Base-by-base conservation (phyloP, 2,797 vertebrate genomes). In the Dromococcyx pavoninus region DNA sequence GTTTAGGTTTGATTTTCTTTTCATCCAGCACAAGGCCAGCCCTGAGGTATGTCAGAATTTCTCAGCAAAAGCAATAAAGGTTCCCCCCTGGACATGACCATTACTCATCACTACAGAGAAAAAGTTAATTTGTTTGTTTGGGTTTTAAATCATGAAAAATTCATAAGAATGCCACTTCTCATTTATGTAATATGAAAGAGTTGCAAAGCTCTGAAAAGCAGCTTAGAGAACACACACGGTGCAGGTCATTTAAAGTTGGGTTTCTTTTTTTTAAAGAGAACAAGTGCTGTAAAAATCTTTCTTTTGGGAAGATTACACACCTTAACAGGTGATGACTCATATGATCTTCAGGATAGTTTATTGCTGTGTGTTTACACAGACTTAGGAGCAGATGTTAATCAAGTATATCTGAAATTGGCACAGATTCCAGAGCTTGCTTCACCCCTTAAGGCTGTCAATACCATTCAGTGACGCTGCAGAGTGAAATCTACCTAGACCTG, bases 341-440 rank as follows among this genome's bases (percentile, higher is more conserved):
- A 22, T 7, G 11, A 73, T 89, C 70, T 84, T 86, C 82, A 75
- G 50, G n/a, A 35, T 48, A 78, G 56, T 21, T 89, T 84, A 75
- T 7, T 81, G 39, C 69, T 83, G 27, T 33, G 23, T 84, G 41
- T 86, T 90, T 80, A 44, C 23, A 35, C 24, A 78, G 72, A 54
- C 18, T 76, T 53, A 61, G 33, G 30, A 86, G 51, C n/a, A 1
- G 3, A 56, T 86, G 25, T 78, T 86, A 72, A 48, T 91, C 65
- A 30, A 74, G 16, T 72, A 3, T 60, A 25, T 80, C 37, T 89
- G 76, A 92, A 94, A 60, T 30, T 91, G 75, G 62, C 65, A 70
- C 28, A 78, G 60, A 54, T 90, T 85, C 85, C 24, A 13, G 54
- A 69, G 35, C 22, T 91, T 48, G 22, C 66, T 65, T 94, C 73